Evolutionary conservation across 2,113 vertebrate genomes (phyloP).

Genomic region (Melanerpes formicivorus): DNA sequence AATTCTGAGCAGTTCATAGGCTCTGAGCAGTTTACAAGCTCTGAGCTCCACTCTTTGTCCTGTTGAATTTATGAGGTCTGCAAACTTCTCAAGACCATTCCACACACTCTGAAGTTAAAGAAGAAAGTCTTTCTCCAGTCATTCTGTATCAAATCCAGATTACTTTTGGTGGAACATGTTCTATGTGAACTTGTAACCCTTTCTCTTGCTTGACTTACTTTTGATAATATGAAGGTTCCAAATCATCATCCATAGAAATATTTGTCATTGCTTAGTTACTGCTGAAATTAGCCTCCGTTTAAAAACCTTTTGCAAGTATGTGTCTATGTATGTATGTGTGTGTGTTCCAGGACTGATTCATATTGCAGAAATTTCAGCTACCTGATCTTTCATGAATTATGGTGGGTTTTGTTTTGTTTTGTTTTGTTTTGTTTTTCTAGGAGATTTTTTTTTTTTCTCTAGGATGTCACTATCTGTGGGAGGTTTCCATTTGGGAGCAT

Average conservation of each 20-base stretch:
- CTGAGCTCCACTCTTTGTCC: background rate
- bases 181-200: background rate
- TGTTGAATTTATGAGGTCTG: background rate
- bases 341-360: background rate
- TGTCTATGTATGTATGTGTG: background rate
- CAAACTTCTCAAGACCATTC: background rate
- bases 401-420: background rate
- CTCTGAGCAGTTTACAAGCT: background rate
- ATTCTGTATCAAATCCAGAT: background rate
- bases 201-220: conserved; percentile 3
- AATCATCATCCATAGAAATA: background rate
- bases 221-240: background rate
- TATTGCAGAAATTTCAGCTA: background rate
- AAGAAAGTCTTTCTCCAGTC: background rate
- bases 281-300: conserved; percentile 19
- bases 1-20: background rate
- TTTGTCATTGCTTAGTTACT: background rate
- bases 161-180: background rate
- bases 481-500: background rate
- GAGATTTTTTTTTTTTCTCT: background rate
- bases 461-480: background rate
- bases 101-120: background rate
- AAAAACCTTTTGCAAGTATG: background rate
- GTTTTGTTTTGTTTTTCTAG: background rate
- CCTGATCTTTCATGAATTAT: background rate